phyloP scores from a whole-genome alignment of 35 echinoderm and acorn worm species.

The Lytechinus pictus region DNA sequence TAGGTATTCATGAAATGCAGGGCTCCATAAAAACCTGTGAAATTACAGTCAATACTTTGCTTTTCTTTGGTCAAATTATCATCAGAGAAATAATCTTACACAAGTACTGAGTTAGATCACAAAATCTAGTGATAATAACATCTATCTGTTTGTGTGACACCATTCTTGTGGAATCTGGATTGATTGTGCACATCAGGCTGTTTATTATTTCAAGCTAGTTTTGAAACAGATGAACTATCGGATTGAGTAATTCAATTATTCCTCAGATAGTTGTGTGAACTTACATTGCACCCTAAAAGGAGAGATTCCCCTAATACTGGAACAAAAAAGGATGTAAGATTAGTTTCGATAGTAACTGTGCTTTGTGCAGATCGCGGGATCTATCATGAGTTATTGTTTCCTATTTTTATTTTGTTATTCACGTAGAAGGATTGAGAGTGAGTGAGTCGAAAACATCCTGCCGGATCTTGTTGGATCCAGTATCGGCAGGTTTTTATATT shows the following conservation, averaged over 20 bases:
- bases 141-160: background rate
- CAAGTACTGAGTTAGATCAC: background rate
- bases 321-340: background rate
- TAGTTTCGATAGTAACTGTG: slow-evolving; percentile 2
- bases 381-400: background rate
- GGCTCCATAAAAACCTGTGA: no score
- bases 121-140: background rate
- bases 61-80: no score
- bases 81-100: background rate
- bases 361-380: background rate
- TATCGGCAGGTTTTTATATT: background rate
- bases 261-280: background rate
- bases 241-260: slow-evolving; percentile 14
- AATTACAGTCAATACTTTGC: no score
- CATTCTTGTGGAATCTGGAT: background rate
- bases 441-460: slow-evolving; percentile 10
- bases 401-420: background rate
- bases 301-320: background rate
- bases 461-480: background rate
- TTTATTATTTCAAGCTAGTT: background rate
- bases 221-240: background rate
- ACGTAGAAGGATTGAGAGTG: background rate
- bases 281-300: background rate
- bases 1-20: no score
- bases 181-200: background rate